A percentile compares a stretch with the other conserved stretches of the same genome.
These are phyloP conservation scores for Notamacropus eugenii DNA, from an alignment of 2,797 vertebrate species.

Conservation along the genomic window DNA sequence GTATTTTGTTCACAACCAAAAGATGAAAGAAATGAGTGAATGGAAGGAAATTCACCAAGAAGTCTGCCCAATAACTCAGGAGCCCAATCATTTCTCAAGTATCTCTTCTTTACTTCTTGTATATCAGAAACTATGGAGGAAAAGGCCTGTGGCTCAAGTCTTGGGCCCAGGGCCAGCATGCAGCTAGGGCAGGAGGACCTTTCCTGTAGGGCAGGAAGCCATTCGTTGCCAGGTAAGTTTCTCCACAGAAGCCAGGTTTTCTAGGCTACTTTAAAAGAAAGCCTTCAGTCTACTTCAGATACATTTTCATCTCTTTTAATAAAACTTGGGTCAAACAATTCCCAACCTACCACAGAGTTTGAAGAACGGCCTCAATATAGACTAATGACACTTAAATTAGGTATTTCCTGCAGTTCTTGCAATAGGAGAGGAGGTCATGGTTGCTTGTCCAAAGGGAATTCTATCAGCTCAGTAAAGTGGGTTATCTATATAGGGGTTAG, in stretches of 20 bases:
- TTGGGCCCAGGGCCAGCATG: neutral
- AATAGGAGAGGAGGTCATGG: conserved; percentile 23
- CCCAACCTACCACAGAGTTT: conserved; percentile 39
- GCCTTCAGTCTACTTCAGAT: conserved; percentile 7
- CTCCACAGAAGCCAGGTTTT: neutral
- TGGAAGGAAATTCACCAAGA: too few species aligned
- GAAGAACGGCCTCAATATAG: conserved; percentile 56
- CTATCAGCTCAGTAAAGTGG: neutral
- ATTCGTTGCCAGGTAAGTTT: neutral
- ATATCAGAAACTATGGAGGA: neutral
- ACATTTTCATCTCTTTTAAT: conserved; percentile 52
- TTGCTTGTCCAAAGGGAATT: neutral
- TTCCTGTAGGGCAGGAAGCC: neutral
- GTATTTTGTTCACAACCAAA: too few species aligned
- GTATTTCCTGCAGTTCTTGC: conserved; percentile 56
- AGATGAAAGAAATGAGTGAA: too few species aligned
- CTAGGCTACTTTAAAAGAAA: neutral
- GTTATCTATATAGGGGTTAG: neutral
- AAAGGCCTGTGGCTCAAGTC: neutral
- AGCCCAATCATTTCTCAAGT: neutral
- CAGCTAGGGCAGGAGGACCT: neutral
- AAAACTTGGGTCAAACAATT: conserved; percentile 52
- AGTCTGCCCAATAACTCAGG: neutral
- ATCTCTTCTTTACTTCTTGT: neutral
- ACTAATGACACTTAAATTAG: conserved; percentile 53